phyloP scores from a whole-genome alignment of 2,888 invertebrate species.

The Sarcophaga variegata region DNA sequence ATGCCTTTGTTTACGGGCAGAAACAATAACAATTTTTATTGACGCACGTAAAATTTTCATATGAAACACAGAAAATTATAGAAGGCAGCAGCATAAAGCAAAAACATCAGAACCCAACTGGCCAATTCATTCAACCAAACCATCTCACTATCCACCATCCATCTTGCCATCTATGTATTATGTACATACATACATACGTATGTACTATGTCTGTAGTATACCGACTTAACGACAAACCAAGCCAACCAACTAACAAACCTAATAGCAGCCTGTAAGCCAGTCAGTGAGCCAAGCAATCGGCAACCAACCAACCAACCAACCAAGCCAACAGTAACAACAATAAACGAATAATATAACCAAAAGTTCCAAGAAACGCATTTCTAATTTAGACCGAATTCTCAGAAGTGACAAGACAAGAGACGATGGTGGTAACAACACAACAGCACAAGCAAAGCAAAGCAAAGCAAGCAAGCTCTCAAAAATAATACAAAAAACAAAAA shows the following conservation, averaged over 20 bases:
- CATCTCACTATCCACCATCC: conserved; percentile 9
- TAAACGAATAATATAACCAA: conserved; percentile 69
- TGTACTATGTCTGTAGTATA: background rate
- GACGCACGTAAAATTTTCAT: conserved; percentile 53
- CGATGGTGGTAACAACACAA: conserved; percentile 64
- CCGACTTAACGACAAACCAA: conserved; percentile 21
- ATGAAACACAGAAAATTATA: conserved; percentile 2
- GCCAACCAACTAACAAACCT: conserved; percentile 17
- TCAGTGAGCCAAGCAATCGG: conserved; percentile 12
- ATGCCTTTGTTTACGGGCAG: conserved; percentile 35
- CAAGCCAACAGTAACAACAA: conserved; percentile 35
- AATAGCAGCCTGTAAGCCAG: conserved; percentile 4
- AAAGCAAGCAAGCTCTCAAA: conserved; percentile 2
- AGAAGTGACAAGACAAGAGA: conserved; percentile 78
- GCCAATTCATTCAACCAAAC: conserved; percentile 45
- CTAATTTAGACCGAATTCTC: conserved; percentile 81
- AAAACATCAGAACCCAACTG: background rate
- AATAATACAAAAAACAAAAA: conserved; percentile 34
- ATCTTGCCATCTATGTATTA: conserved; percentile 35
- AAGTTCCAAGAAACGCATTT: conserved; percentile 80
- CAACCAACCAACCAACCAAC: conserved; percentile 14
- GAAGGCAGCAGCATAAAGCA: background rate
- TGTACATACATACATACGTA: conserved; percentile 2
- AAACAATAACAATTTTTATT: conserved; percentile 58
- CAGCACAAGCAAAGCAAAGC: background rate